A percentile compares a stretch with the other conserved stretches of the same genome.
These are phyloP conservation scores for Lithobates pipiens DNA, from an alignment of 2,797 vertebrate genomes.

Conservation along the genomic window DNA sequence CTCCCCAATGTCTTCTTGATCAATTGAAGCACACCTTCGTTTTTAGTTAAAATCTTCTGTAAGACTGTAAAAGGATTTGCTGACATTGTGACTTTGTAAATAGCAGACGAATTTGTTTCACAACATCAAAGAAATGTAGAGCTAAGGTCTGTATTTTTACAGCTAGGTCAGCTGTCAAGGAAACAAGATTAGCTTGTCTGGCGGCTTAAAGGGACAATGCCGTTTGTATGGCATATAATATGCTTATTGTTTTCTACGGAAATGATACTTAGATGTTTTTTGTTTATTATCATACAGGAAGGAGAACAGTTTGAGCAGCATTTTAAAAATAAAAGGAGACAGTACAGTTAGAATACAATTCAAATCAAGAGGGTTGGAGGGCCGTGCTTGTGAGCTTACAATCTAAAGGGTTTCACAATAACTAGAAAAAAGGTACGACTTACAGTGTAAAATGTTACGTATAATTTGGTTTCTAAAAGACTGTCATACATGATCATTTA, in stretches of 20 bases:
- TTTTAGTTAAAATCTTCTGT: too few species aligned
- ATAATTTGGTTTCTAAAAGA: too few species aligned
- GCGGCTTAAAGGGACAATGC: neutral
- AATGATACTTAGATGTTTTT: neutral
- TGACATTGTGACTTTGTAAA: neutral
- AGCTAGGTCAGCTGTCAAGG: neutral
- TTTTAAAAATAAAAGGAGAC: too few species aligned
- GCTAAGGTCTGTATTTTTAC: conserved; percentile 3
- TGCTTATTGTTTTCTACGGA: neutral
- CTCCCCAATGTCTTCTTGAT: too few species aligned
- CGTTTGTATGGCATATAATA: neutral
- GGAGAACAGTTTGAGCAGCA: too few species aligned
- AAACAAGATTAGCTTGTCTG: conserved; percentile 29
- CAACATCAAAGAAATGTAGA: neutral
- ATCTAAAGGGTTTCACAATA: neutral
- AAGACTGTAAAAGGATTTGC: too few species aligned
- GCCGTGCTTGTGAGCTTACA: too few species aligned
- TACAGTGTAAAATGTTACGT: neutral
- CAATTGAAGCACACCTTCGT: too few species aligned
- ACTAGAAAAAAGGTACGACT: neutral
- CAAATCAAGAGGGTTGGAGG: too few species aligned
- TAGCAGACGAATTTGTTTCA: conserved; percentile 9
- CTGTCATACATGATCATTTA: too few species aligned
- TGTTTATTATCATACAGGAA: neutral
- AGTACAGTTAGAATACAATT: too few species aligned